phyloP scores from a whole-genome alignment of 2,888 invertebrate genomes.

The Tricholauxania praeusta region DNA sequence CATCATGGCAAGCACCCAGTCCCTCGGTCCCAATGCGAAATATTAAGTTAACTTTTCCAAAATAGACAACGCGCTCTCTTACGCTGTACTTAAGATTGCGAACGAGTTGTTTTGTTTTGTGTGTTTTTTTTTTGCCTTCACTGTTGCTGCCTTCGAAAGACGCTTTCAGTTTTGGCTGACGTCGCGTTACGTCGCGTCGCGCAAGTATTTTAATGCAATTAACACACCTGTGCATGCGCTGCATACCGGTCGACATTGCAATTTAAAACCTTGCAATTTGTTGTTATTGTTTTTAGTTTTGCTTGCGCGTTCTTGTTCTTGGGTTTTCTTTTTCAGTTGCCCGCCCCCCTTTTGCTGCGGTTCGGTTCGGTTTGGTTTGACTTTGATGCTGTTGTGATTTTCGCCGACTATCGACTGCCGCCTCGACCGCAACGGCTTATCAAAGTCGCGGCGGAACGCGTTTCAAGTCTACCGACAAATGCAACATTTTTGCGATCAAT shows the following conservation, averaged over 20 bases:
- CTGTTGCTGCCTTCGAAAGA: not conserved
- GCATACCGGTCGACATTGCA: conserved; percentile 31
- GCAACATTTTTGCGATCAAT: conserved; percentile 51
- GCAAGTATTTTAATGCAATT: conserved; percentile 66
- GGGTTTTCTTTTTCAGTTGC: too few species aligned
- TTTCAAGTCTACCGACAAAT: conserved; percentile 36
- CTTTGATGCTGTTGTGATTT: conserved; percentile 11
- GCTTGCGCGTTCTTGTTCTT: not conserved
- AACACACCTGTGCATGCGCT: conserved; percentile 44
- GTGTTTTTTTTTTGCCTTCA: not conserved
- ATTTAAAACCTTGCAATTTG: conserved; percentile 34
- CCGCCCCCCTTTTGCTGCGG: too few species aligned
- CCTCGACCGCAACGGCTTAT: conserved; percentile 21
- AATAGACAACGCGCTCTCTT: not conserved
- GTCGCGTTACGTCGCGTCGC: conserved; percentile 42
- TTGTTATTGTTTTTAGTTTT: conserved; percentile 18
- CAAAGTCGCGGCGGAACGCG: conserved; percentile 4
- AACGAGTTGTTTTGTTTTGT: not conserved
- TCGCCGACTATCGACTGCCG: conserved; percentile 12
- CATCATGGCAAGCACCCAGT: not conserved
- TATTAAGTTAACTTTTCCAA: not conserved
- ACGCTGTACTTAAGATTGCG: not conserved
- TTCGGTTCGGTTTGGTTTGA: too few species aligned
- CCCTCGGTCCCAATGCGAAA: not conserved
- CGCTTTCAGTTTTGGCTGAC: not conserved